Percentiles rank a stretch among this genome's conserved stretches.
Conservation (phyloP, 2,888 invertebrate genomes). For the Limenitis camilla region DNA sequence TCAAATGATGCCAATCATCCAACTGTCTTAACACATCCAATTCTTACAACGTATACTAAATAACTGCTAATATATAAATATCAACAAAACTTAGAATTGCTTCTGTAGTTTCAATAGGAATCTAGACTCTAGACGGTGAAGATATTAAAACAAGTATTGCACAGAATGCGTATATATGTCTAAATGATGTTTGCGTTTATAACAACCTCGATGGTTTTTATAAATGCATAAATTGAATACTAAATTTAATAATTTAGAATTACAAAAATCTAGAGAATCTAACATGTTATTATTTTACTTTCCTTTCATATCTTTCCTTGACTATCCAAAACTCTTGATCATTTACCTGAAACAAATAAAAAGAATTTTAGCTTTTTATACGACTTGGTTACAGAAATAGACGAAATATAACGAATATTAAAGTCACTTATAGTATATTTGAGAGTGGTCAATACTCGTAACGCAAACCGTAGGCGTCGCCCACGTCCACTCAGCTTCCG, state of each 20-base stretch:
- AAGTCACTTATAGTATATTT: conserved; percentile 42
- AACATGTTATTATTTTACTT: no score
- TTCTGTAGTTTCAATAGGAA: conserved; percentile 25
- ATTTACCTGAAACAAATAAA: conserved; percentile 48
- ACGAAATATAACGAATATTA: conserved; percentile 48
- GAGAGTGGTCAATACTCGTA: conserved; percentile 46
- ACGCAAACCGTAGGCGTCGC: conserved; percentile 56
- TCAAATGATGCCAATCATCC: conserved; percentile 34
- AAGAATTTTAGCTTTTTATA: conserved; percentile 31
- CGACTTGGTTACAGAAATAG: conserved; percentile 42
- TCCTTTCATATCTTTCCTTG: not conserved
- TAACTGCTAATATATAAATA: conserved; percentile 52
- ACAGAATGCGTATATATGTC: no score
- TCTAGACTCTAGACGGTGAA: conserved; percentile 24
- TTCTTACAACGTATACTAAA: no score
- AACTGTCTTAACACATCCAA: conserved; percentile 53
- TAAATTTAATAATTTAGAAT: no score
- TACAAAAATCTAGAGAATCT: no score
- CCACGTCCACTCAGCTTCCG: conserved; percentile 63
- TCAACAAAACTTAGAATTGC: conserved; percentile 57
- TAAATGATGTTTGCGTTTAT: no score
- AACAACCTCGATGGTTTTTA: no score
- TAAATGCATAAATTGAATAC: no score
- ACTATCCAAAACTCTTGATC: conserved; percentile 5
- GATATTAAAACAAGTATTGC: conserved; percentile 18